phyloP scores from a whole-genome alignment of 1,140 invertebrate species.

The Trichomalopsis sarcophagae region DNA sequence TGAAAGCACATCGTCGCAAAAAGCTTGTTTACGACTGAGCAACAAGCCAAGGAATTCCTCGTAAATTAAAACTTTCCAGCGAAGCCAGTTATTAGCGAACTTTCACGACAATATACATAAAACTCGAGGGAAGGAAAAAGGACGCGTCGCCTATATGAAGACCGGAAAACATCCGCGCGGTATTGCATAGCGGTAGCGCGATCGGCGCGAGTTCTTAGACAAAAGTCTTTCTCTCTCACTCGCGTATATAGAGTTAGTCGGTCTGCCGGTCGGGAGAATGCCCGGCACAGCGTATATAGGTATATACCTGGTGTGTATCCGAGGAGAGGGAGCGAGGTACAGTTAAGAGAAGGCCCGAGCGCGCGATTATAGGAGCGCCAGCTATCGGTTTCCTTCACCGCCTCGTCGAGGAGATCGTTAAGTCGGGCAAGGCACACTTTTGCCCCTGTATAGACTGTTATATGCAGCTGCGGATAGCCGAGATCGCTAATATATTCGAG shows the following conservation, averaged over 20 bases:
- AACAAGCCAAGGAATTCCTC: not conserved
- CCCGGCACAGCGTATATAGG: not conserved
- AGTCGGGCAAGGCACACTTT: constrained; percentile 57
- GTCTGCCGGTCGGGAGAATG: constrained; percentile 9
- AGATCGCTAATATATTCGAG: too few relatives aligned
- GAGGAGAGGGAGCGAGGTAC: constrained; percentile 57
- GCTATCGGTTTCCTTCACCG: not conserved
- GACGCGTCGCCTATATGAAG: not conserved
- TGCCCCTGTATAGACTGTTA: not conserved
- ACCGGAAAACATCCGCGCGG: constrained; percentile 4
- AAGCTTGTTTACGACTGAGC: not conserved
- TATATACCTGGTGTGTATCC: not conserved
- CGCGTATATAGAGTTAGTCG: not conserved
- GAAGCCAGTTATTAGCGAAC: not conserved
- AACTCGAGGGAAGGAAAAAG: not conserved
- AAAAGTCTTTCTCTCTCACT: not conserved
- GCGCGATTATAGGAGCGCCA: not conserved
- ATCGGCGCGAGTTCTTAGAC: not conserved
- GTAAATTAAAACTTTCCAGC: not conserved
- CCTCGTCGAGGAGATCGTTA: constrained; percentile 19
- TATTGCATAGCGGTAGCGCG: constrained; percentile 30
- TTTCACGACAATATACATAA: not conserved
- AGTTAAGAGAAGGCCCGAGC: constrained; percentile 59
- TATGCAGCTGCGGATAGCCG: not conserved
- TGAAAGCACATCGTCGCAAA: not conserved